Evolutionary conservation across 2,113 vertebrate species (phyloP).

Genomic region (Ramphastos sulfuratus): DNA sequence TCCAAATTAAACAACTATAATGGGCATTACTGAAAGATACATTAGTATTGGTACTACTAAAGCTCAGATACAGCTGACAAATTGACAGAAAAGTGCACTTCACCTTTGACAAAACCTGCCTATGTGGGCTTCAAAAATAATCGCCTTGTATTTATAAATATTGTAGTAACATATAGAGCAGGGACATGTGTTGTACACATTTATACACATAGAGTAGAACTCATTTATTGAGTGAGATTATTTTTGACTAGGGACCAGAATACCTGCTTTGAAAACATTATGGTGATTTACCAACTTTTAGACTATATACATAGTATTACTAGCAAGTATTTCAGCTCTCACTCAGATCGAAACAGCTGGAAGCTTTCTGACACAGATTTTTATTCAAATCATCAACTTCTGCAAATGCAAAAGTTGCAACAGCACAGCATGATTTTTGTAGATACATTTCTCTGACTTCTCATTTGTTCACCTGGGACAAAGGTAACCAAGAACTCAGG

Average conservation of each 20-base stretch:
- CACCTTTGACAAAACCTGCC: not conserved
- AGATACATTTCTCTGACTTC: not conserved
- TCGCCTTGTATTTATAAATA: not conserved
- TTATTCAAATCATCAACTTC: not conserved
- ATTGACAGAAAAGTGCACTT: not conserved
- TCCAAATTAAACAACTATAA: not conserved
- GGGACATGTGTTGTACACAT: not conserved
- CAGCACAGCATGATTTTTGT: rapidly evolving
- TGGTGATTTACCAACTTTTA: not conserved
- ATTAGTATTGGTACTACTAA: not conserved
- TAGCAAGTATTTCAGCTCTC: not conserved
- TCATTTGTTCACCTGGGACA: not conserved
- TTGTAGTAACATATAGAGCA: not conserved
- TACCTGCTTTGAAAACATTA: not conserved
- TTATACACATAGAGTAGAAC: not conserved
- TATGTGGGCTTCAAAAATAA: not conserved
- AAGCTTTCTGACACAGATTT: not conserved
- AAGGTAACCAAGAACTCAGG: not conserved
- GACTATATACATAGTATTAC: not conserved
- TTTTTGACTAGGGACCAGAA: not conserved
- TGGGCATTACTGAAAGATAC: not conserved
- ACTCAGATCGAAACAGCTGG: not conserved
- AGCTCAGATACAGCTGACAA: not conserved
- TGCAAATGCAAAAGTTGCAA: not conserved
- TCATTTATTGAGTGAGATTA: not conserved